phyloP scores from a whole-genome alignment of 2,113 vertebrate species.

The Ifrita kowaldi region DNA sequence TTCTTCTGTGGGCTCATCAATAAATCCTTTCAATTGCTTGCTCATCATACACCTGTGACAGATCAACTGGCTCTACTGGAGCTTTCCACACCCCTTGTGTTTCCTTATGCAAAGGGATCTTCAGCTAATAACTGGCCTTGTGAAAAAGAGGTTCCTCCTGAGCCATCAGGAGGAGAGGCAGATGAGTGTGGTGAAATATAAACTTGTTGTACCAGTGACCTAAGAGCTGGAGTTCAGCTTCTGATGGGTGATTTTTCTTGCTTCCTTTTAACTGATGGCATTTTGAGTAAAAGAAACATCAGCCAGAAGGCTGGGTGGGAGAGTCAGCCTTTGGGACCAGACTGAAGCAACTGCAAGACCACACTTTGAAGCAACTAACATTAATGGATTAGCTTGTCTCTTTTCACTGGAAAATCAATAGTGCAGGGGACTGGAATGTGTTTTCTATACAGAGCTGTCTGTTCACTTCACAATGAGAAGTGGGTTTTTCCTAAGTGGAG shows the following conservation, averaged over 20 bases:
- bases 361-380: background rate
- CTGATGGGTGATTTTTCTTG: background rate
- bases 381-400: constrained; percentile 61
- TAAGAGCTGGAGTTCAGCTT: background rate
- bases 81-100: background rate
- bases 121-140: background rate
- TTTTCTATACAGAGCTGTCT: background rate
- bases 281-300: background rate
- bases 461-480: background rate
- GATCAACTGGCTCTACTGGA: background rate
- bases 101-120: background rate
- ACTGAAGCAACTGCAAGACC: background rate
- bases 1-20: background rate
- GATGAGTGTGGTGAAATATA: background rate
- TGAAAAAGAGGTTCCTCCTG: background rate
- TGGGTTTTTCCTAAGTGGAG: background rate
- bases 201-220: background rate
- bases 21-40: constrained; percentile 14
- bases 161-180: background rate
- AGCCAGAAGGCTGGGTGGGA: background rate
- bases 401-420: constrained; percentile 63
- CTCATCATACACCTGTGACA: background rate
- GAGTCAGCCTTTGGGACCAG: background rate
- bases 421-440: background rate
- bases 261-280: background rate